Conservation (phyloP, 2,888 invertebrate species). For the Drosophila infuscata region DNA sequence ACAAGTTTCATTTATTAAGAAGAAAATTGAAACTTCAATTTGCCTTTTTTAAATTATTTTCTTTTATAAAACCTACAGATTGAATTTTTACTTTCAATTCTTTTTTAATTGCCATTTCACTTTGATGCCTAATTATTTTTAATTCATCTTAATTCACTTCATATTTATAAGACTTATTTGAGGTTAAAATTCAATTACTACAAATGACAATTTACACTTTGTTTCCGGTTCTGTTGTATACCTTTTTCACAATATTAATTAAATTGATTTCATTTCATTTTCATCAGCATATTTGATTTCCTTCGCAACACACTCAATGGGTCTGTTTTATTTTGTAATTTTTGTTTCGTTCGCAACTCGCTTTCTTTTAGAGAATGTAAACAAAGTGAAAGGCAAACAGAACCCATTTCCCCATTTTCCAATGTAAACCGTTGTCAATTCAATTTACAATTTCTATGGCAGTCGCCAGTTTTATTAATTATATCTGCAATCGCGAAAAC, state of each 20-base stretch:
- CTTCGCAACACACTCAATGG: neutral
- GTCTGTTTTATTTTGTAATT: constrained; percentile 2
- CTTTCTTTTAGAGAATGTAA: constrained; percentile 1
- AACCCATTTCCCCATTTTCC: neutral
- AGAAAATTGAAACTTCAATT: too few relatives aligned
- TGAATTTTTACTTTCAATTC: too few relatives aligned
- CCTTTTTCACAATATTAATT: constrained; percentile 15
- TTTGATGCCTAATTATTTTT: too few relatives aligned
- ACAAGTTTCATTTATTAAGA: too few relatives aligned
- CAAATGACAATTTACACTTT: neutral
- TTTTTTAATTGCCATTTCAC: too few relatives aligned
- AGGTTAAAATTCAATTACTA: neutral
- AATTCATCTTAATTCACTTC: neutral
- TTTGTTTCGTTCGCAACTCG: constrained; percentile 15
- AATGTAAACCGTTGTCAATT: constrained; percentile 43
- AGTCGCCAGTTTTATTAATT: constrained; percentile 53
- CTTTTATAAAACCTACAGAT: too few relatives aligned
- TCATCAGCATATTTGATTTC: neutral
- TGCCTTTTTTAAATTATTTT: too few relatives aligned
- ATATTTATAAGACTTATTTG: neutral
- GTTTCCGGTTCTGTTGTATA: neutral
- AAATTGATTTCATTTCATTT: constrained; percentile 25
- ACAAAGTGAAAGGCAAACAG: constrained; percentile 9
- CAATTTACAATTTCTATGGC: constrained; percentile 66
- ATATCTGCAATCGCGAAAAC: constrained; percentile 49